Percentiles rank a stretch among this genome's conserved stretches.
phyloP scores from a whole-genome alignment of 2,888 invertebrate genomes.

The Cheilosia grossa region DNA sequence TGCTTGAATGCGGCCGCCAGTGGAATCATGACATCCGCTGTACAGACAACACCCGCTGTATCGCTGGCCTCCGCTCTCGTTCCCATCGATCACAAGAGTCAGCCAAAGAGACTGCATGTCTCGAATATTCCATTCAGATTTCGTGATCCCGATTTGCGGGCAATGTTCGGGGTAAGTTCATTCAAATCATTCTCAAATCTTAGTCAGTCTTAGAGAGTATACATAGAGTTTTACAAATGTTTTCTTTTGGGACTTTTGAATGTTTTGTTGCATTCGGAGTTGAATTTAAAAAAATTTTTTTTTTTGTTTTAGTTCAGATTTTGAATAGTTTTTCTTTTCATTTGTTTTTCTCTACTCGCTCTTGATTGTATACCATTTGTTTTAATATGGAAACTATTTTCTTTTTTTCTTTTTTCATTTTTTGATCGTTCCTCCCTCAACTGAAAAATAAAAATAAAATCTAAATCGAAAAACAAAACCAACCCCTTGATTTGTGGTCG shows the following conservation, averaged over 20 bases:
- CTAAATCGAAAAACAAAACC: constrained; percentile 67
- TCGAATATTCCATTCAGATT: constrained; percentile 99
- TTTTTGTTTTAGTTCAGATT: constrained; percentile 37
- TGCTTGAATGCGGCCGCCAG: constrained; percentile 80
- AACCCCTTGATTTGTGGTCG: constrained; percentile 75
- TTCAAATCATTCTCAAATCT: neutral
- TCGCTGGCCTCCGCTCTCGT: constrained; percentile 84
- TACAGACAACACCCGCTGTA: constrained; percentile 83
- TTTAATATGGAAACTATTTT: constrained; percentile 70
- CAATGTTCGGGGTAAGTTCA: constrained; percentile 97
- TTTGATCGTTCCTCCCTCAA: constrained; percentile 75
- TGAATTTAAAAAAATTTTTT: constrained; percentile 68
- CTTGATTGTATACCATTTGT: constrained; percentile 73
- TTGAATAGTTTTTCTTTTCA: constrained; percentile 44
- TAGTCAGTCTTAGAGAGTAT: constrained; percentile 5
- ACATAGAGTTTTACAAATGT: constrained; percentile 70
- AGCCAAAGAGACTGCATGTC: constrained; percentile 98
- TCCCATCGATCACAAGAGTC: constrained; percentile 86
- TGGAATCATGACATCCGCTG: constrained; percentile 80
- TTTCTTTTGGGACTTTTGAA: constrained; percentile 73
- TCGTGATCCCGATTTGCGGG: constrained; percentile 98
- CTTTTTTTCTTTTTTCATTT: constrained; percentile 74
- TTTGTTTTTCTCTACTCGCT: constrained; percentile 51
- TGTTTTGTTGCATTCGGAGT: constrained; percentile 75
- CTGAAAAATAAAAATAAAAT: constrained; percentile 53